Percentiles rank a stretch among this genome's conserved stretches.
Conservation (phyloP, 2,888 invertebrate species). For the Deilephila porcellus region DNA sequence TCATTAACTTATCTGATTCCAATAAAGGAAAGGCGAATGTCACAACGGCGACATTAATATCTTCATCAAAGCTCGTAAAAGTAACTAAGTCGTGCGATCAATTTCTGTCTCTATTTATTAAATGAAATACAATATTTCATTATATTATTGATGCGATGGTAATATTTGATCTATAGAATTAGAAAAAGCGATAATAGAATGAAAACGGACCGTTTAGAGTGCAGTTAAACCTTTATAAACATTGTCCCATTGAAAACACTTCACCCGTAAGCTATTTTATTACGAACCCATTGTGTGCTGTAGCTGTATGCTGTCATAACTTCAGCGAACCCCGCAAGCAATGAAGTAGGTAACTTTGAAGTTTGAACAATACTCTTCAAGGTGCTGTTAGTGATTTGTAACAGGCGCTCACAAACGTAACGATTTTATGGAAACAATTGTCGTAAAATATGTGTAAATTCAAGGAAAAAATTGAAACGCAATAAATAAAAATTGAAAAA, state of each 20-base stretch:
- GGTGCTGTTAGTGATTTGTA: constrained; percentile 8
- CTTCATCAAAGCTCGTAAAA: not conserved
- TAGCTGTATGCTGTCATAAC: constrained; percentile 18
- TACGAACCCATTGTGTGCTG: constrained; percentile 19
- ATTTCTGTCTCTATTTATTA: not conserved
- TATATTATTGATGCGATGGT: not conserved
- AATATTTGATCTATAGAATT: not conserved
- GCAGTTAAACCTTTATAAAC: not conserved
- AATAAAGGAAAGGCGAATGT: not conserved
- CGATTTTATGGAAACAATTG: not conserved
- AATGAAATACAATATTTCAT: not conserved
- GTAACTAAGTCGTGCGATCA: not conserved
- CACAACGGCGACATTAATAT: not conserved
- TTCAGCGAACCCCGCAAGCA: constrained; percentile 18
- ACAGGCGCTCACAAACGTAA: not conserved
- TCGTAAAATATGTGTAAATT: not conserved
- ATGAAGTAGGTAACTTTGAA: constrained; percentile 29
- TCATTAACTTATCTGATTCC: not conserved
- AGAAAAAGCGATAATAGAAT: not conserved
- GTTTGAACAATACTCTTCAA: constrained; percentile 29
- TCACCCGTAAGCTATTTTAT: constrained; percentile 32
- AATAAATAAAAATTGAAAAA: not conserved
- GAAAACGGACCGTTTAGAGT: not conserved
- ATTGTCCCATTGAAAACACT: constrained; percentile 12
- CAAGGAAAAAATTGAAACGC: not conserved